Evolutionary conservation across 1,140 invertebrate genomes (phyloP).

Genomic region (Holotrichia oblita): DNA sequence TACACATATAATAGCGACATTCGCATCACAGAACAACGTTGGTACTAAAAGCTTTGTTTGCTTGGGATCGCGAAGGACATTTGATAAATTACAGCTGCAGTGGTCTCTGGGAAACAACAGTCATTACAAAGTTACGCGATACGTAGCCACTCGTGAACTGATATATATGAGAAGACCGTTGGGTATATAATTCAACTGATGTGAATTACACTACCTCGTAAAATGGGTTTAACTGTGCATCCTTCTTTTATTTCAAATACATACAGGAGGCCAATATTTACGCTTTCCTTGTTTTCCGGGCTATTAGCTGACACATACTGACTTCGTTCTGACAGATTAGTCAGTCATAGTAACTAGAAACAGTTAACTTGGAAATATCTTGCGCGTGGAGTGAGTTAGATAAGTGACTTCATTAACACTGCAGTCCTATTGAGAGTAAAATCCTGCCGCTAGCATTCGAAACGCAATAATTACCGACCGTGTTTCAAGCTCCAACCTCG

Average conservation of each 20-base stretch:
- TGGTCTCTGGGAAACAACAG: not conserved
- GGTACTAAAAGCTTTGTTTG: not conserved
- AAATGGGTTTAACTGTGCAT: not conserved
- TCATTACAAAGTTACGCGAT: conserved; percentile 8
- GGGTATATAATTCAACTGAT: conserved; percentile 7
- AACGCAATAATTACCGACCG: conserved; percentile 6
- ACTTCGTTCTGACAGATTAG: not conserved
- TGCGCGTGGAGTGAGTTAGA: not conserved
- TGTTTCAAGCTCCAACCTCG: not conserved
- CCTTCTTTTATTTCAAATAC: not conserved
- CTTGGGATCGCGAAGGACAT: not conserved
- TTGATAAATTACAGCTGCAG: conserved; percentile 7
- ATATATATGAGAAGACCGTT: not conserved
- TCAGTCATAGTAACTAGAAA: not conserved
- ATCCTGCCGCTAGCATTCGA: not conserved
- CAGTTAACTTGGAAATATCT: not conserved
- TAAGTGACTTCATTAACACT: conserved; percentile 3
- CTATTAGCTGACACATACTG: not conserved
- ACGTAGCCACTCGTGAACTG: not conserved
- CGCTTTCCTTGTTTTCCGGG: not conserved
- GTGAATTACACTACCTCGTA: not conserved
- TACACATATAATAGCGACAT: not conserved
- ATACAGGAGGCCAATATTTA: not conserved
- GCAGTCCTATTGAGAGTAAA: not conserved
- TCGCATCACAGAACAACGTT: not conserved